phyloP scores from a whole-genome alignment of 1,140 invertebrate species.

The Drosophila obscura region DNA sequence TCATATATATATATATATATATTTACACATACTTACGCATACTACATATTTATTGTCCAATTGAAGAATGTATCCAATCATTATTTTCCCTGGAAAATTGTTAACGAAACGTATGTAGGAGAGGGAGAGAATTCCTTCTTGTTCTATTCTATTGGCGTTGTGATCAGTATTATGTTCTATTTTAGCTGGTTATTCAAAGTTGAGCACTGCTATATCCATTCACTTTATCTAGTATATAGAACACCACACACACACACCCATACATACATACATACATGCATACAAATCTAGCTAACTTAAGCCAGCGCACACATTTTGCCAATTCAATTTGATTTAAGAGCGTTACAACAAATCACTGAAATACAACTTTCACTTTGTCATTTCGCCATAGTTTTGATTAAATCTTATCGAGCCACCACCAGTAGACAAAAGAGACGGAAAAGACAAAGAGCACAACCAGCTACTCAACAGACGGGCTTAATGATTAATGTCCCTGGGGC shows the following conservation, averaged over 20 bases:
- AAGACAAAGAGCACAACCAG: constrained; percentile 21
- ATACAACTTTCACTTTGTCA: constrained; percentile 59
- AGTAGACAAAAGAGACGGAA: neutral
- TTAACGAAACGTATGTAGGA: constrained; percentile 22
- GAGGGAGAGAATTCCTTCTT: constrained; percentile 30
- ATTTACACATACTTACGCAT: constrained; percentile 20
- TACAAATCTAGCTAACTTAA: constrained; percentile 44
- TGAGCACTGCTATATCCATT: constrained; percentile 61
- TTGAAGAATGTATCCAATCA: constrained; percentile 40
- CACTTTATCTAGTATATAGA: constrained; percentile 35
- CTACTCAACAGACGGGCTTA: constrained; percentile 39
- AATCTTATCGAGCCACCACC: constrained; percentile 38
- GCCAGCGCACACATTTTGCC: constrained; percentile 50
- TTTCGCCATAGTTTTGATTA: constrained; percentile 58
- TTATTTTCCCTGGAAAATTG: constrained; percentile 59
- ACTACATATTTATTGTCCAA: constrained; percentile 62
- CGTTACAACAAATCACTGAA: constrained; percentile 70
- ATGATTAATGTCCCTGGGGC: constrained; percentile 64
- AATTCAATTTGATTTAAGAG: constrained; percentile 69
- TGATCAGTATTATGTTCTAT: constrained; percentile 76
- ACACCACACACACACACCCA: constrained; percentile 17
- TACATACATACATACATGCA: constrained; percentile 18
- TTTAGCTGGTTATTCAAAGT: constrained; percentile 68
- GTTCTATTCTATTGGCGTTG: constrained; percentile 63
- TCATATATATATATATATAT: constrained; percentile 57